Evolutionary conservation across 2,797 vertebrate genomes (phyloP).

Genomic region (Atherinosoma microstoma): DNA sequence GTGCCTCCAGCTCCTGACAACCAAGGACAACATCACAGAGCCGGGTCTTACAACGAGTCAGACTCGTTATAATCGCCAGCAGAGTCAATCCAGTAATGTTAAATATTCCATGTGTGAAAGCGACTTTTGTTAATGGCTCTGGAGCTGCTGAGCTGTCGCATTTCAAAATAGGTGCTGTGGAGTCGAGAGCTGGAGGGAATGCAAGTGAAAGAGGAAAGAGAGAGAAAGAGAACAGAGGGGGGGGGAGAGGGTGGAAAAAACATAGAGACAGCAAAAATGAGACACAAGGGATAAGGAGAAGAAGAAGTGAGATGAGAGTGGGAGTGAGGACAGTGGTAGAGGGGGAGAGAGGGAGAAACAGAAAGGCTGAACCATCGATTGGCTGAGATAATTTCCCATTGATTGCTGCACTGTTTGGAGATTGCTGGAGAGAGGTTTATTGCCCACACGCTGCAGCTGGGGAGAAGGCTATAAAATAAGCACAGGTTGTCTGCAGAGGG

Average conservation of each 20-base stretch:
- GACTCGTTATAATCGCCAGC: conserved; percentile 40
- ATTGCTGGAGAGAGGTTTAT: conserved; percentile 86
- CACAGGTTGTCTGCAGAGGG: conserved; percentile 77
- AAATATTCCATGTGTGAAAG: conserved; percentile 65
- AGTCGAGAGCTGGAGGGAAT: conserved; percentile 63
- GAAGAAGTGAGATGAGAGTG: conserved; percentile 26
- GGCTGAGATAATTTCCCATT: conserved; percentile 87
- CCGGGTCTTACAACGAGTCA: conserved; percentile 43
- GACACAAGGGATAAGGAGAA: conserved; percentile 62
- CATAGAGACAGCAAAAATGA: conserved; percentile 71
- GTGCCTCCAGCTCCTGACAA: conserved; percentile 13
- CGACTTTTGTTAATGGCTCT: conserved; percentile 72
- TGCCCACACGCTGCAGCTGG: conserved; percentile 82
- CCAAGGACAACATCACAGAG: conserved; percentile 26
- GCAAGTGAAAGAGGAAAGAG: conserved; percentile 31
- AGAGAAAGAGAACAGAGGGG: too few relatives aligned
- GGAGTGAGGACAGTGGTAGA: conserved; percentile 51
- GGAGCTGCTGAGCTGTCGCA: conserved; percentile 79
- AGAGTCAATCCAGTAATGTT: conserved; percentile 50
- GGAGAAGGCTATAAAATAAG: conserved; percentile 82
- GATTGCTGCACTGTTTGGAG: conserved; percentile 86
- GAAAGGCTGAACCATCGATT: conserved; percentile 83
- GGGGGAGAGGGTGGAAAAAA: conserved; percentile 66
- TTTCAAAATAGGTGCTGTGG: conserved; percentile 69
- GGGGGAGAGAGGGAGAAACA: conserved; percentile 71